phyloP scores from a whole-genome alignment of 1,140 invertebrate species.

The Pygmarrhopalites habei region DNA sequence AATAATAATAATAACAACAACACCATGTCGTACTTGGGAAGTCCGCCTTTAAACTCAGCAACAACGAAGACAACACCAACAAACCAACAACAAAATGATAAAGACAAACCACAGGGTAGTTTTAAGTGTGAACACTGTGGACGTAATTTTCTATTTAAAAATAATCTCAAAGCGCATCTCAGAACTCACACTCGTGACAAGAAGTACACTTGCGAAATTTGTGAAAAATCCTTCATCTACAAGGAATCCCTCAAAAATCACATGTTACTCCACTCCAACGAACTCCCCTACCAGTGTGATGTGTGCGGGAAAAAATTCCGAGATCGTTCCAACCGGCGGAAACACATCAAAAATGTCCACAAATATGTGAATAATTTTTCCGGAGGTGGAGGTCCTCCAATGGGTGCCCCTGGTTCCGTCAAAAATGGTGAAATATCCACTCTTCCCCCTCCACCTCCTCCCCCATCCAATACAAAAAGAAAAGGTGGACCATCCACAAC shows the following conservation, averaged over 20 bases:
- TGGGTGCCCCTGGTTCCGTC: neutral
- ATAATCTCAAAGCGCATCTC: slow-evolving; percentile 39
- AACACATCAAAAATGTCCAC: slow-evolving; percentile 39
- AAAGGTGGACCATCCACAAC: neutral
- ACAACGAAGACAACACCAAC: neutral
- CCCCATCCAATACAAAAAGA: too few relatives aligned
- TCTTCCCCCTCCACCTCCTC: too few relatives aligned
- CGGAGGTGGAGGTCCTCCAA: slow-evolving; percentile 15
- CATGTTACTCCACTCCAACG: slow-evolving; percentile 34
- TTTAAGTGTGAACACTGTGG: slow-evolving; percentile 38
- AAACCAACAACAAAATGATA: slow-evolving; percentile 16
- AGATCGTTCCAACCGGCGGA: slow-evolving; percentile 36
- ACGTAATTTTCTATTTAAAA: slow-evolving; percentile 35
- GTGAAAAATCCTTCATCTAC: slow-evolving; percentile 39
- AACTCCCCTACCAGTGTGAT: slow-evolving; percentile 37
- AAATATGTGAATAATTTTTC: slow-evolving; percentile 34
- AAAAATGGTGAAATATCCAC: too few relatives aligned
- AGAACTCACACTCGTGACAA: slow-evolving; percentile 37
- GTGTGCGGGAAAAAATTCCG: slow-evolving; percentile 36
- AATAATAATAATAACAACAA: slow-evolving; percentile 8
- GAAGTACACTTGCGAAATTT: slow-evolving; percentile 37
- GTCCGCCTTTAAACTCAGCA: slow-evolving; percentile 1
- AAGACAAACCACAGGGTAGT: slow-evolving; percentile 32
- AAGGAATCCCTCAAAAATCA: slow-evolving; percentile 39
- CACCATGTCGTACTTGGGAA: neutral